Evolutionary conservation across 2,797 vertebrate genomes (phyloP), one percentile per base, ranked within the genome.

Genomic region (Pseudomugil gertrudae): DNA sequence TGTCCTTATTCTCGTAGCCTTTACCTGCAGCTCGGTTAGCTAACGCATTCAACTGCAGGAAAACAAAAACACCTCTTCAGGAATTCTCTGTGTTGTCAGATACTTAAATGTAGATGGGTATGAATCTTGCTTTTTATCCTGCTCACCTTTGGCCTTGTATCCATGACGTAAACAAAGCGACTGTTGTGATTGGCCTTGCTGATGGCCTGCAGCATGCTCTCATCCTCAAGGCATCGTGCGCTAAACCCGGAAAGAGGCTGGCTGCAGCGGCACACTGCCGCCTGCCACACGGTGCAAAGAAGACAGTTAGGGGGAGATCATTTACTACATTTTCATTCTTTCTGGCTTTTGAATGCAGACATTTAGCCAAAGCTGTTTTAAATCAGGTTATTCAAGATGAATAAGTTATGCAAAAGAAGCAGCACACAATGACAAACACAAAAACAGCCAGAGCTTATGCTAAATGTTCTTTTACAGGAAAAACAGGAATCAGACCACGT

Each of bases 1-100:
- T 99, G 90, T 99, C 98, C 85, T 98, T 96, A 24, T 99, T 99
- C 88, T 99, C 98, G 56, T 99, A 99, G 74, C 98, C 98, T 92
- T 99, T 99, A 51, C 98, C 98, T n/a, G 97, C 98, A 14, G 98
- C 98, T 84, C 98, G 93, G 89, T 99, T 99, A 4, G 98, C 98
- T 66, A 99, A 90, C 0, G 97, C 98, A 63, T 99, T 99, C 76
- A 99, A 86, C 98, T 99, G 83, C 29, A 43, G 38, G 38, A 40
- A 40, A n/a, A n/a, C n/a, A n/a, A n/a, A n/a, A n/a, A n/a, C n/a
- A n/a, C n/a, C n/a, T n/a, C n/a, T n/a, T n/a, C n/a, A n/a, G n/a
- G n/a, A n/a, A n/a, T n/a, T n/a, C n/a, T n/a, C n/a, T n/a, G n/a
- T n/a, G n/a, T n/a, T n/a, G n/a, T n/a, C n/a, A n/a, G n/a, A n/a